Base-by-base conservation (phyloP, 2,797 vertebrate genomes). In the Bovichtus diacanthus region DNA sequence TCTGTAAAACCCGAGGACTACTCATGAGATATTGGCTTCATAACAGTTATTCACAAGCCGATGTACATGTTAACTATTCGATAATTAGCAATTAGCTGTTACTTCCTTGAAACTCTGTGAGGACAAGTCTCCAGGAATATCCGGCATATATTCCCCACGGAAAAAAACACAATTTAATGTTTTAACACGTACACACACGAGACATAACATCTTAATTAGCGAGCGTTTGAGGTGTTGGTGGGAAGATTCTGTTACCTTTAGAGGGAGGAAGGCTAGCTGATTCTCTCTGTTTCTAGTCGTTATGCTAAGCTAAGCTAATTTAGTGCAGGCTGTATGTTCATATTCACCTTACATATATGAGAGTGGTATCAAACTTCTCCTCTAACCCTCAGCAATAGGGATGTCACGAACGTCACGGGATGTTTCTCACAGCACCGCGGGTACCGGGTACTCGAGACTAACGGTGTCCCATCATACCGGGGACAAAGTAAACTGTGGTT, bases 91-190 rank as follows among this genome's bases (percentile, higher is more conserved):
- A 21, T 39, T 23, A 36, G 39, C 21, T 18, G 8, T 16, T 2
- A 29, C 34, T 47, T 59, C 58, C 25, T 53, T 18, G 13, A 27
- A 16, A 25, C 38, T 44, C 25, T 6, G 0, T 15, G 49, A 34
- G n/a, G 6, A 53, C 25, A 25, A 8, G 10, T 41, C 36, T 51
- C 43, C 18, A 47, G 62, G 44, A 67, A 50, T n/a, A 2, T 12
- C 16, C 0, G 15, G 18, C 11, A 54, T n/a, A 10, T 38, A 18
- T 50, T 18, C 13, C 10, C 31, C 16, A 7, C 0, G 0, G 47
- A 23, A 49, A 59, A 36, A 21, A 23, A 12, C 13, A 0, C 34
- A 36, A 21, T 11, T 61, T 0, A 19, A 31, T 44, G 43, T 44
- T 15, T 41, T 23, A 9, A 16, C 6, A 16, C 13, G 16, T 31